A percentile compares a stretch with the other conserved stretches of the same genome.
These are phyloP conservation scores for Aphaenogaster floridana DNA, from an alignment of 1,140 invertebrate genomes.

Conservation along the genomic window DNA sequence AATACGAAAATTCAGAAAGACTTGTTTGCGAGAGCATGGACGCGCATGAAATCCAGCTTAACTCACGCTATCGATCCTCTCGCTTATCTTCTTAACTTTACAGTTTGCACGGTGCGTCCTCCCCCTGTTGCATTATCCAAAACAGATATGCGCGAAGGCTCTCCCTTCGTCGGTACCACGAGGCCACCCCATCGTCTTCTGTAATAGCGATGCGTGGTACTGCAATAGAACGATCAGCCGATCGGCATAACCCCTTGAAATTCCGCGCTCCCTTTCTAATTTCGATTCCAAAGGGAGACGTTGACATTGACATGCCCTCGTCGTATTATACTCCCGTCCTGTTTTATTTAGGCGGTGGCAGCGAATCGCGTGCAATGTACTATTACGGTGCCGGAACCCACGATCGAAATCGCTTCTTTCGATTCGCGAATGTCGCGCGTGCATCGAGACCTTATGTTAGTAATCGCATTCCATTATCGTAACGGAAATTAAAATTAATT, in stretches of 20 bases:
- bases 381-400: conserved; percentile 45
- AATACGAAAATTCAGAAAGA: conserved; percentile 31
- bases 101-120: conserved; percentile 53
- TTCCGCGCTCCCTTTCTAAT: conserved; percentile 72
- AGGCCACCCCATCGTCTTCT: neutral
- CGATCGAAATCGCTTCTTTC: conserved; percentile 15
- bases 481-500: conserved; percentile 40
- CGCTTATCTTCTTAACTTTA: conserved; percentile 69
- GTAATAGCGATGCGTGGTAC: conserved; percentile 37
- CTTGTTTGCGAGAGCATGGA: neutral
- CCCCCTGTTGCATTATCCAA: conserved; percentile 68
- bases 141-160: conserved; percentile 65
- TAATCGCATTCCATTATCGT: conserved; percentile 39
- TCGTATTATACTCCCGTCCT: conserved; percentile 70
- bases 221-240: conserved; percentile 69
- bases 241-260: conserved; percentile 74
- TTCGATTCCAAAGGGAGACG: conserved; percentile 62
- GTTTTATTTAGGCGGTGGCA: conserved; percentile 70
- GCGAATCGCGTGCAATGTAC: conserved; percentile 62
- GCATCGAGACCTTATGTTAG: conserved; percentile 39
- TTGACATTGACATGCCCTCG: conserved; percentile 73
- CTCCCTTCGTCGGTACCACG: conserved; percentile 20
- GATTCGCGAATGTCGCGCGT: conserved; percentile 39
- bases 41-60: conserved; percentile 38
- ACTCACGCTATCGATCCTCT: conserved; percentile 60